phyloP scores from a whole-genome alignment of 2,888 invertebrate genomes.

The Troides oblongomaculatus region DNA sequence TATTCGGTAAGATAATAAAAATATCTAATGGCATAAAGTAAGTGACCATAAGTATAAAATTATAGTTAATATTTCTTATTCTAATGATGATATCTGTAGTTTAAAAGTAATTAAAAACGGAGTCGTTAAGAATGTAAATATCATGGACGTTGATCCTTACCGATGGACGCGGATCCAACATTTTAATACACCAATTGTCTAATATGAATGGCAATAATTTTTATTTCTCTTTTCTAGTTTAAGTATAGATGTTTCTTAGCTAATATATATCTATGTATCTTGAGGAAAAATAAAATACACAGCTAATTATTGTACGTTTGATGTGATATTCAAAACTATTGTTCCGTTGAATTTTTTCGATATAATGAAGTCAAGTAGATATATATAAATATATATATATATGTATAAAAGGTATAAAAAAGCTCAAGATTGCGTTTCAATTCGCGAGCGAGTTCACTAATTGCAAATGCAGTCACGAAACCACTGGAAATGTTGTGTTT shows the following conservation, averaged over 20 bases:
- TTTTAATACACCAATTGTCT: too few species aligned
- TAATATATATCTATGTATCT: too few species aligned
- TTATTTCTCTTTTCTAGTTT: too few species aligned
- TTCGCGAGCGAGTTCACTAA: constrained; percentile 40
- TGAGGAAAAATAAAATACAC: neutral
- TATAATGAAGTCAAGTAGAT: constrained; percentile 16
- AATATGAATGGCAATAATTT: too few species aligned
- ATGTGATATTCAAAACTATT: constrained; percentile 3
- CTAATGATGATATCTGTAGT: neutral
- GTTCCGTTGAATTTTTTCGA: constrained; percentile 14
- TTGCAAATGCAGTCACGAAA: constrained; percentile 59
- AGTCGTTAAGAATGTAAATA: too few species aligned
- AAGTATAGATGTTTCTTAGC: too few species aligned
- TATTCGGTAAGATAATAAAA: neutral
- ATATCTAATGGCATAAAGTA: neutral
- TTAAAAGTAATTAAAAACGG: too few species aligned
- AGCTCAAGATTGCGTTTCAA: constrained; percentile 25
- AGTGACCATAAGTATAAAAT: neutral
- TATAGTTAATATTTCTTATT: neutral
- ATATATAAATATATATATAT: neutral
- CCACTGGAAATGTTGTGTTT: constrained; percentile 53
- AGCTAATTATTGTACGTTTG: constrained; percentile 3
- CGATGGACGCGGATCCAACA: too few species aligned
- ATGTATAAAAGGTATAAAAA: constrained; percentile 9
- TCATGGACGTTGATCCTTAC: too few species aligned